Evolutionary conservation across 2,113 vertebrate genomes (phyloP).

Genomic region (Neotragus moschatus): DNA sequence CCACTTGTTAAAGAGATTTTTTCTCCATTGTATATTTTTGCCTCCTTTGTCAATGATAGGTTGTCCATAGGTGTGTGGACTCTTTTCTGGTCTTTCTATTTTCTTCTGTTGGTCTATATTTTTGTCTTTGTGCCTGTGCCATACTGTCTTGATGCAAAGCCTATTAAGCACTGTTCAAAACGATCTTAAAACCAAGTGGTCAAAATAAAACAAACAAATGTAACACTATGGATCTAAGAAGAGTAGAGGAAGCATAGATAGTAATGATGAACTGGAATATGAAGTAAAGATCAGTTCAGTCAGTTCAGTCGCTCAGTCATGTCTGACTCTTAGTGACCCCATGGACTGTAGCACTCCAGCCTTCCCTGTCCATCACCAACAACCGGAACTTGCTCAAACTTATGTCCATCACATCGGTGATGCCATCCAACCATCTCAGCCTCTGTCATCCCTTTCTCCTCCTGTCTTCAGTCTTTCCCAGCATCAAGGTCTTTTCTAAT

Average conservation of each 20-base stretch:
- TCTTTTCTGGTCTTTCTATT: no score
- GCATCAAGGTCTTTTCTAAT: no score
- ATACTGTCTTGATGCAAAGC: no score
- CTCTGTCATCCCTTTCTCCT: no score
- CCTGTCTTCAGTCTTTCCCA: no score
- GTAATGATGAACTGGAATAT: not conserved
- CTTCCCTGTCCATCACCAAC: not conserved
- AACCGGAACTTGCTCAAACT: not conserved
- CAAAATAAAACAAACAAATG: not conserved
- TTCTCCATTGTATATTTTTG: no score
- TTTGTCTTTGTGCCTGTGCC: no score
- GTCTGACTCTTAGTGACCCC: not conserved
- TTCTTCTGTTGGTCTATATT: no score
- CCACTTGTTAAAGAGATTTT: no score
- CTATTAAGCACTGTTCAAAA: not conserved
- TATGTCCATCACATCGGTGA: not conserved
- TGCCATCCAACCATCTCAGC: not conserved
- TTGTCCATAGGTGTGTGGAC: no score
- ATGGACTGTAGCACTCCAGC: not conserved
- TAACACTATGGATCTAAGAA: not conserved
- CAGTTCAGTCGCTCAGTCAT: not conserved
- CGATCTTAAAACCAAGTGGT: not conserved
- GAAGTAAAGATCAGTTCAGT: not conserved
- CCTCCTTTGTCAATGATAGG: no score
- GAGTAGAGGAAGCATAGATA: not conserved